Conservation (phyloP, 2,113 vertebrate species). For the Thalassoma bifasciatum region DNA sequence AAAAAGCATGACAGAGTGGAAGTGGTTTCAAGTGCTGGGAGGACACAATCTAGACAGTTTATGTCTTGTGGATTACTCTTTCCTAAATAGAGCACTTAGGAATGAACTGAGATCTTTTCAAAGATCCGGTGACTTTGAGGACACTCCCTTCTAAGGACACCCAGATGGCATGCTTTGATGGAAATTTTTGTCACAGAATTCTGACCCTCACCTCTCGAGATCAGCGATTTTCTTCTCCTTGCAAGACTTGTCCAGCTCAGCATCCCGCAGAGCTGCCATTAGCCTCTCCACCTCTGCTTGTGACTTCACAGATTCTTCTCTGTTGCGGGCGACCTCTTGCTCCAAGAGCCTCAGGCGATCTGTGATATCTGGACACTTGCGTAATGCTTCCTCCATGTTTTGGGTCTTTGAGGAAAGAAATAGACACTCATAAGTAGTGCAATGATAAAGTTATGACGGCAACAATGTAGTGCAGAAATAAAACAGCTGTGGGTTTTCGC, state of each 20-base stretch:
- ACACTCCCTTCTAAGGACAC: constrained; percentile 42
- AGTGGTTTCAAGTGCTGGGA: constrained; percentile 71
- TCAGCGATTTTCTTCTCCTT: constrained; percentile 95
- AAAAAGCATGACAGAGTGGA: constrained; percentile 54
- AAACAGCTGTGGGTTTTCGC: too few species aligned
- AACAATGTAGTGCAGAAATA: background rate
- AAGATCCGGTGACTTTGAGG: constrained; percentile 46
- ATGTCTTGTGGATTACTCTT: constrained; percentile 64
- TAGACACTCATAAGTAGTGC: constrained; percentile 37
- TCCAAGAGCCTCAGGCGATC: constrained; percentile 92
- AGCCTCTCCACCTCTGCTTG: constrained; percentile 93
- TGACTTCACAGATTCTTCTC: constrained; percentile 92
- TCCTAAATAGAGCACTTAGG: constrained; percentile 71
- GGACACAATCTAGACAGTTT: constrained; percentile 71
- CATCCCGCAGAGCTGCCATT: constrained; percentile 90
- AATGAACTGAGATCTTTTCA: constrained; percentile 52
- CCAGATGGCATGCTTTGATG: constrained; percentile 30
- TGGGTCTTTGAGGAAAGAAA: constrained; percentile 81
- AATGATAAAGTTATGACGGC: background rate
- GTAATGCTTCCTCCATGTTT: constrained; percentile 87
- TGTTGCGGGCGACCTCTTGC: constrained; percentile 92
- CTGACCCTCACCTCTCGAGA: constrained; percentile 90
- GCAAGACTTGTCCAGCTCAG: constrained; percentile 91
- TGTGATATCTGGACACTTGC: constrained; percentile 89
- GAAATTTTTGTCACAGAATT: constrained; percentile 8